Conservation (phyloP, 2,888 invertebrate species). For the Philaethria dido region DNA sequence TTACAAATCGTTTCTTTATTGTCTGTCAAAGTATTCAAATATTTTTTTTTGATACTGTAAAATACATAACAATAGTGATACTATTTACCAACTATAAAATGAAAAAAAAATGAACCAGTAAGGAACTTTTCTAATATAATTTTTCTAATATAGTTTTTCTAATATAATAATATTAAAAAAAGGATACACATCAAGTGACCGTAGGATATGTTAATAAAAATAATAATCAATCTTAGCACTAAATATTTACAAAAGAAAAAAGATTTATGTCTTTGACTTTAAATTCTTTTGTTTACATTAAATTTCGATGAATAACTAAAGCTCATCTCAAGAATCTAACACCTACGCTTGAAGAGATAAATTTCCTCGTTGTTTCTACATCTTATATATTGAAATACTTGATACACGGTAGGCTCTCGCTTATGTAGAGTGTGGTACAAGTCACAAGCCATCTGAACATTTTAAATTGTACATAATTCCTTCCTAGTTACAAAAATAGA, state of each 20-base stretch:
- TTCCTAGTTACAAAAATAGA: too few species aligned
- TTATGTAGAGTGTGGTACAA: conserved; percentile 54
- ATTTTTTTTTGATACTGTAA: too few species aligned
- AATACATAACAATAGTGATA: too few species aligned
- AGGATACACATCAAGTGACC: too few species aligned
- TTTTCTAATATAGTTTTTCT: too few species aligned
- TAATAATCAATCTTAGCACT: neutral
- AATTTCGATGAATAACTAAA: conserved; percentile 12
- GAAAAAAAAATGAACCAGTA: too few species aligned
- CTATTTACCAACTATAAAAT: too few species aligned
- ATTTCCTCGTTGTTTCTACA: conserved; percentile 77
- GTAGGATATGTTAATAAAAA: too few species aligned
- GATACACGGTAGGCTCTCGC: conserved; percentile 77
- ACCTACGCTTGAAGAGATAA: conserved; percentile 57
- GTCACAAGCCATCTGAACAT: conserved; percentile 34
- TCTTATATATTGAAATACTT: conserved; percentile 76
- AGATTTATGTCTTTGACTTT: neutral
- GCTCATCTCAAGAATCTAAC: conserved; percentile 26
- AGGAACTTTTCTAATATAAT: too few species aligned
- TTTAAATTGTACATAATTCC: neutral
- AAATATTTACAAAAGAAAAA: neutral
- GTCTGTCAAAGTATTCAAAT: too few species aligned
- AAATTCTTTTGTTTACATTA: neutral
- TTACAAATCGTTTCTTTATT: neutral
- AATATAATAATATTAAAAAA: too few species aligned